A percentile compares a stretch with the other conserved stretches of the same genome.
Evolutionary conservation across 2,797 vertebrate genomes (phyloP).

Genomic region (Propithecus perrieri): DNA sequence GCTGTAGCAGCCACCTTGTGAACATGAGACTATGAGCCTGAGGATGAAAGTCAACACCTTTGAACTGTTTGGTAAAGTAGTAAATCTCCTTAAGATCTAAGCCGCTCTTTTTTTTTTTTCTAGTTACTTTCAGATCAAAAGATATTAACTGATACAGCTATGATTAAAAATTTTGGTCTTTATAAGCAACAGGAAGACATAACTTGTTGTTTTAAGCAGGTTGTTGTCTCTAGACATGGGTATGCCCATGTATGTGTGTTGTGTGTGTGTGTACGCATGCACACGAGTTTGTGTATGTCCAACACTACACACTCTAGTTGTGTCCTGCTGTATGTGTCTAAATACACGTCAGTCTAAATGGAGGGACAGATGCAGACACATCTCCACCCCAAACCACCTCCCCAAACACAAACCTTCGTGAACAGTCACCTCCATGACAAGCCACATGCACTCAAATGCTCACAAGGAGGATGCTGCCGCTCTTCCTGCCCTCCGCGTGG

Average conservation of each 20-base stretch:
- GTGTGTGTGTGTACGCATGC: neutral
- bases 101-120: neutral
- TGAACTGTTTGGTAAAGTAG: neutral
- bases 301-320: no score
- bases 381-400: neutral
- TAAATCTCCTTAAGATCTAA: neutral
- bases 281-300: neutral
- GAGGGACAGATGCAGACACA: neutral
- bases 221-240: neutral
- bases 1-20: neutral
- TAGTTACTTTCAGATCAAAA: neutral
- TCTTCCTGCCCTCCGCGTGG: neutral
- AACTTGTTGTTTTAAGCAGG: neutral
- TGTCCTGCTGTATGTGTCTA: neutral
- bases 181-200: neutral
- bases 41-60: neutral
- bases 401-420: rapidly evolving
- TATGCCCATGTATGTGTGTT: neutral
- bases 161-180: neutral
- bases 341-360: neutral
- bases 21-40: neutral
- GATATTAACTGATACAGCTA: neutral
- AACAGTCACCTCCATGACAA: neutral
- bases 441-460: rapidly evolving
- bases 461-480: neutral